phyloP scores from a whole-genome alignment of 1,140 invertebrate species.

The Drosophila melanogaster region Release_6_plus_ISO1_MT NT_037436.4:6435501-6436000 shows the following conservation, averaged over 20 bases:
- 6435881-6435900: constrained; percentile 35
- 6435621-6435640: constrained; percentile 1
- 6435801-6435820: constrained; percentile 27
- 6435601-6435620: constrained; percentile 51
- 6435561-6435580: constrained; percentile 41
- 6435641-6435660: constrained; percentile 18
- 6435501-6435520: constrained; percentile 67
- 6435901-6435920: constrained; percentile 49
- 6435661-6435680: constrained; percentile 59
- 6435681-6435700: constrained; percentile 57
- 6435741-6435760: constrained; percentile 65
- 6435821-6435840: constrained; percentile 1
- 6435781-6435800: constrained; percentile 5
- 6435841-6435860: constrained; percentile 12
- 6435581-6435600: constrained; percentile 53
- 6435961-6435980: constrained; percentile 4
- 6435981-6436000: neutral
- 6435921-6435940: constrained; percentile 20
- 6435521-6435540: constrained; percentile 72
- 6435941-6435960: constrained; percentile 18
- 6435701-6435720: constrained; percentile 74
- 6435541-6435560: constrained; percentile 63
- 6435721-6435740: constrained; percentile 51
- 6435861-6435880: constrained; percentile 34
- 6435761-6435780: constrained; percentile 65